phyloP scores from a whole-genome alignment of 1,140 invertebrate genomes.

The Globodera rostochiensis region DNA sequence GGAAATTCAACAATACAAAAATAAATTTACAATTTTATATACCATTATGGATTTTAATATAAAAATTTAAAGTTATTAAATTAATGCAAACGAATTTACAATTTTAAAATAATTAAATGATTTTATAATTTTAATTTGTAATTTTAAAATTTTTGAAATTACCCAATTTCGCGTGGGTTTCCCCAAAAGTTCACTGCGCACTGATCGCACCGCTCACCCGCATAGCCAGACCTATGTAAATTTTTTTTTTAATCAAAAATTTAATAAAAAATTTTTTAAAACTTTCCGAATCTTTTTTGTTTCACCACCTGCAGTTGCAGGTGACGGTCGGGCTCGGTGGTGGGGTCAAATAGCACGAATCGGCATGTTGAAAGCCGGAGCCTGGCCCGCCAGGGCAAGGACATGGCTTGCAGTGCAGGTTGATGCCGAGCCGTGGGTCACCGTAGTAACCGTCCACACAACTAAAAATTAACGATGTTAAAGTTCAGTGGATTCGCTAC shows the following conservation, averaged over 20 bases:
- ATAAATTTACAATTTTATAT: too few species aligned
- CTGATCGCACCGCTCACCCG: conserved; percentile 82
- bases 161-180: conserved; percentile 75
- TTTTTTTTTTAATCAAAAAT: conserved; percentile 66
- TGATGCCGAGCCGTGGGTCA: conserved; percentile 82
- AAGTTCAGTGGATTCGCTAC: too few species aligned
- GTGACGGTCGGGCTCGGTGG: conserved; percentile 81
- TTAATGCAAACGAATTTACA: too few species aligned
- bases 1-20: too few species aligned
- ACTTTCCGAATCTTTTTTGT: conserved; percentile 60
- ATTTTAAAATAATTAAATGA: too few species aligned
- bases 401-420: conserved; percentile 88
- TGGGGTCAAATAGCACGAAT: conserved; percentile 80
- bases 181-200: conserved; percentile 95
- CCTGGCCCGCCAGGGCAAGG: conserved; percentile 83
- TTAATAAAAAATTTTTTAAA: not conserved
- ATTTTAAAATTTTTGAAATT: too few species aligned
- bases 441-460: conserved; percentile 91
- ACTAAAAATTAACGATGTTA: conserved; percentile 62
- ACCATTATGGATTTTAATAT: too few species aligned
- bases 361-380: conserved; percentile 83
- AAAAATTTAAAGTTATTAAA: too few species aligned
- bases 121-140: too few species aligned
- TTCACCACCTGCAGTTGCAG: conserved; percentile 83
- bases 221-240: conserved; percentile 53